Evolutionary conservation across 2,113 vertebrate species (phyloP).

Genomic region (Saguinus midas): DNA sequence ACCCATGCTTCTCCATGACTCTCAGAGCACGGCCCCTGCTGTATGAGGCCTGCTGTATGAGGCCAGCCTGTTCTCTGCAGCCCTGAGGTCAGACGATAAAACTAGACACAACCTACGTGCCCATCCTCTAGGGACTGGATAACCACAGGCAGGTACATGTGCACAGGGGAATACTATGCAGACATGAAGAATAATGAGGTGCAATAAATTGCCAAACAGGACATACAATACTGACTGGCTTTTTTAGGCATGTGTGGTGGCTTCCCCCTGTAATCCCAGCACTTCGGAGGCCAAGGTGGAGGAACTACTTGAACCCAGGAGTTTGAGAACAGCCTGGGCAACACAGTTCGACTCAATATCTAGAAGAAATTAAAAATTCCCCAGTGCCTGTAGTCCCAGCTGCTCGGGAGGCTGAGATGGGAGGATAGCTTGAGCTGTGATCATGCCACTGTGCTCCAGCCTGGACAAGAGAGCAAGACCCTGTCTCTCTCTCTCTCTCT

Average conservation of each 20-base stretch:
- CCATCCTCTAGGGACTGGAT: not conserved
- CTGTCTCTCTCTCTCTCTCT: no score
- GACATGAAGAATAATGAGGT: not conserved
- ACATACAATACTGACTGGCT: not conserved
- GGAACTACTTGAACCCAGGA: not conserved
- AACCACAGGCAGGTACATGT: accelerated
- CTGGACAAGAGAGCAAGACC: not conserved
- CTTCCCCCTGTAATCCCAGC: not conserved
- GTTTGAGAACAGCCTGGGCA: not conserved
- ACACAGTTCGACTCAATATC: not conserved
- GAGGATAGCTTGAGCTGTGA: not conserved
- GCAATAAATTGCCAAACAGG: not conserved
- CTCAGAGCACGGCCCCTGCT: no score
- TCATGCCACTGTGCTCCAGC: not conserved
- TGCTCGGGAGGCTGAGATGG: not conserved
- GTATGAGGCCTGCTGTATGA: not conserved
- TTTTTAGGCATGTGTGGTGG: no score
- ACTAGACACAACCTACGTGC: not conserved
- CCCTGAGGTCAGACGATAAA: not conserved
- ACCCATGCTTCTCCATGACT: accelerated
- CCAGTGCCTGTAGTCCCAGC: no score
- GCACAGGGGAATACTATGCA: not conserved
- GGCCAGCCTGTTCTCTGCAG: not conserved
- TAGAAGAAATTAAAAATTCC: not conserved
- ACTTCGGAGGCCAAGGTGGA: not conserved